Evolutionary conservation across 2,113 vertebrate species (phyloP).

Genomic region (Corydoras maculifer): DNA sequence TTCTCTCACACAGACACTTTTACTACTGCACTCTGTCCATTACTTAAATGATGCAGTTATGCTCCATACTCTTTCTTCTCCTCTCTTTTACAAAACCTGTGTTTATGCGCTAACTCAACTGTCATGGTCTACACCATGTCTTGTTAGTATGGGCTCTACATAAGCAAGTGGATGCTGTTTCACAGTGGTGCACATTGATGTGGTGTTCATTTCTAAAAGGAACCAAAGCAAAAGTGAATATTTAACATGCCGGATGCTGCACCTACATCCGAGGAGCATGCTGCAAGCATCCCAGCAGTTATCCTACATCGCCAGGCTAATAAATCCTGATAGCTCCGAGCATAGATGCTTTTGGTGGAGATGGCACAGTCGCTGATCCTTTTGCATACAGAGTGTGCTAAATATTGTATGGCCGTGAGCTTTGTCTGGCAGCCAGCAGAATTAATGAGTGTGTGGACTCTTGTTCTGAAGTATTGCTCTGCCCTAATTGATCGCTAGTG

Average conservation of each 20-base stretch:
- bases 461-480: constrained; percentile 38
- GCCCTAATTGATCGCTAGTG: constrained; percentile 42
- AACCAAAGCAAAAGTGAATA: not conserved
- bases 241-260: not conserved
- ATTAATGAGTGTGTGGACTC: constrained; percentile 35
- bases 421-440: constrained; percentile 38
- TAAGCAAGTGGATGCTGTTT: not conserved
- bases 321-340: constrained; percentile 6
- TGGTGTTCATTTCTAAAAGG: not conserved
- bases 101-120: too few relatives aligned
- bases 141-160: not conserved
- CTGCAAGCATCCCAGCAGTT: constrained; percentile 1
- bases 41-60: too few relatives aligned
- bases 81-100: too few relatives aligned
- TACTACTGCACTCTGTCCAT: too few relatives aligned
- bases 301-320: not conserved
- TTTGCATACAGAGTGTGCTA: constrained; percentile 24
- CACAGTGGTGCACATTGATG: not conserved
- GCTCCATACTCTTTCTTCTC: too few relatives aligned
- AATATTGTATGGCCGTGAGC: constrained; percentile 42
- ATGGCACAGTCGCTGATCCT: constrained; percentile 2
- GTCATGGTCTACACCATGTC: too few relatives aligned
- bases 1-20: too few relatives aligned
- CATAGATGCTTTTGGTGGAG: constrained; percentile 10
- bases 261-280: not conserved